Evolutionary conservation across 1,140 invertebrate genomes (phyloP), one percentile per base, ranked within the genome.

Genomic region (Drosophila chauvacae): DNA sequence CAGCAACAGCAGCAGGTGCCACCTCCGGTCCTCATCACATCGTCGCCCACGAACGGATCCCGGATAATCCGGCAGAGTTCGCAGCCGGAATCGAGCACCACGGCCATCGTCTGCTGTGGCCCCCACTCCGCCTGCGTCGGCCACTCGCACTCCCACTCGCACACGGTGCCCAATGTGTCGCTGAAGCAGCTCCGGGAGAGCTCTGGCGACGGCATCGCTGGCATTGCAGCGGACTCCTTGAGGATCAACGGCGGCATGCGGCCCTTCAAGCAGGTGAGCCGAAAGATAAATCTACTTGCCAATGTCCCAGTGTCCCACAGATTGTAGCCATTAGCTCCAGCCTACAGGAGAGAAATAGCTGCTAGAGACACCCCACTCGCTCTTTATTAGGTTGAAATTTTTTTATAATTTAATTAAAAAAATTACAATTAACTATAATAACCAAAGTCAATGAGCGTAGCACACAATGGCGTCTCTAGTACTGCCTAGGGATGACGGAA

Each of bases 201-300:
- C 48, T 95, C 96, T 23, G 95, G 95, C 39, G 97, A 98, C 91
- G 97, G 97, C 56, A 97, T 98, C 65, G 97, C 97, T n/a, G 97
- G 97, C 85, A 99, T 99, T 87, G 98, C 98, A 3, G 97, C 97
- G n/a, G 98, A 99, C 93, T 98, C 98, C 37, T 95, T 99, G 81
- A 95, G 98, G 77, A 97, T 99, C 93, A 99, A 99, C 94, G 98
- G 98, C 55, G 98, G 97, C 70, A 97, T 99, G 94, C 95, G 97
- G 80, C 97, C 98, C 84, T 99, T 99, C 93, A 97, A 98, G 93
- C 98, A 99, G 96, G 97, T 98, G 95, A 94, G 94, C 7, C 79
- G 65, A 45, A 9, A 37, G 2, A n/a, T 4, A 33, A 23, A 13
- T 44, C 30, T 13, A n/a, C 3, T 53, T 2, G 5, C 11, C 26